A percentile compares a stretch with the other conserved stretches of the same genome.
These are phyloP conservation scores for Drosophila mulleri DNA, from an alignment of 2,888 invertebrate genomes.

Conservation along the genomic window DNA sequence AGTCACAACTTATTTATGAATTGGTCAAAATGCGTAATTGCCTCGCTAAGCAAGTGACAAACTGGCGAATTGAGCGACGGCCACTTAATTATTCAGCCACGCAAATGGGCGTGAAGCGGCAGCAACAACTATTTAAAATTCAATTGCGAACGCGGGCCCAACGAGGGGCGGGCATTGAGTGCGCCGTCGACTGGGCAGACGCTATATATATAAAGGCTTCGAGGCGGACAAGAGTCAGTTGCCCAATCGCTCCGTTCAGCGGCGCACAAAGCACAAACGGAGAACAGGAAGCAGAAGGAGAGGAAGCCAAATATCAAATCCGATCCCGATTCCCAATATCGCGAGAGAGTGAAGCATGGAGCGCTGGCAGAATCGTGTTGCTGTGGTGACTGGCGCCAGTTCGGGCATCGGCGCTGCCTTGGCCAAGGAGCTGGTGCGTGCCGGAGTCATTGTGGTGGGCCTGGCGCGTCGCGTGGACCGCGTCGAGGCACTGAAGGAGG, in stretches of 20 bases:
- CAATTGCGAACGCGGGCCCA: slow-evolving; percentile 10
- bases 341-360: slow-evolving; percentile 78
- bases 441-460: slow-evolving; percentile 87
- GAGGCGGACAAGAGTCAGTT: slow-evolving; percentile 25
- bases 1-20: slow-evolving; percentile 12
- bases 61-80: slow-evolving; percentile 14
- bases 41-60: slow-evolving; percentile 11
- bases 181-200: background rate
- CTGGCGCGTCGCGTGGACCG: slow-evolving; percentile 84
- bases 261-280: background rate
- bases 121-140: slow-evolving; percentile 28
- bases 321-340: background rate
- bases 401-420: slow-evolving; percentile 87
- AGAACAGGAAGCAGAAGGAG: background rate
- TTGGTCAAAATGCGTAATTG: slow-evolving; percentile 15
- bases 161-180: background rate
- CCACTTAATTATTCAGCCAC: slow-evolving; percentile 32
- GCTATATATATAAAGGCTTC: slow-evolving; percentile 34
- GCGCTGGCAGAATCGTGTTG: slow-evolving; percentile 87
- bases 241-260: slow-evolving; percentile 12
- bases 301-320: background rate
- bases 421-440: slow-evolving; percentile 84
- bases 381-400: slow-evolving; percentile 88
- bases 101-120: slow-evolving; percentile 18
- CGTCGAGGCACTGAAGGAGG: slow-evolving; percentile 56